Evolutionary conservation across 2,797 vertebrate genomes (phyloP), one percentile per base, ranked within the genome.

Genomic region (Phrynocephalus guinanensis): DNA sequence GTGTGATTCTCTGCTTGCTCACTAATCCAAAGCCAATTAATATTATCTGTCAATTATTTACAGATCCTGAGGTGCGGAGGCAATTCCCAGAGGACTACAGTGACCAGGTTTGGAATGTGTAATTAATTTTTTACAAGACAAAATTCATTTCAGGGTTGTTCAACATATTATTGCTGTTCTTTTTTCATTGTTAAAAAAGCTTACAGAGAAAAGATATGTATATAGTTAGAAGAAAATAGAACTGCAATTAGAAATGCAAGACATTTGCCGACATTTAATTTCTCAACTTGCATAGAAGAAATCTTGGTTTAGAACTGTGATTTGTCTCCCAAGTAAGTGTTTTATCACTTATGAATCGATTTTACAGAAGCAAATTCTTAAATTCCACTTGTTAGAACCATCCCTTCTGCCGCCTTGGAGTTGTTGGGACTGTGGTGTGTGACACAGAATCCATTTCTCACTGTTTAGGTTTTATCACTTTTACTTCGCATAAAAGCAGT

Each of bases 1-100:
- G 98, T 98, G 98, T 98, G 98, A 99, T 98, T 98, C 98, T 98
- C 98, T 98, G 98, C 98, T 98, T 98, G 98, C 98, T 99, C 98
- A 98, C 98, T 99, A 99, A 99, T 99, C 98, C 98, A 99, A 99
- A 99, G 98, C 98, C 98, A 99, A 99, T 99, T 99, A 99, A 99
- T 99, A 99, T 99, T 99, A 99, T 99, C 99, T 99, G 98, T 99
- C 98, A 99, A 99, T 99, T 99, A 99, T 99, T 99, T 99, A 99
- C 98, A 99, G 98, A 99, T 99, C 98, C 98, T 98, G 98, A 99
- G 98, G 98, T 99, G 98, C 97, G 98, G 98, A 98, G 98, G 97
- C 98, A 97, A 97, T 98, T 98, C 99, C 98, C 98, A 38, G 94
- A 98, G 97, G 98, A 98, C 97, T 97, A 97, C 97, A 98, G 98